phyloP scores from a whole-genome alignment of 2,888 invertebrate species.

The Trichogramma evanescens region DNA sequence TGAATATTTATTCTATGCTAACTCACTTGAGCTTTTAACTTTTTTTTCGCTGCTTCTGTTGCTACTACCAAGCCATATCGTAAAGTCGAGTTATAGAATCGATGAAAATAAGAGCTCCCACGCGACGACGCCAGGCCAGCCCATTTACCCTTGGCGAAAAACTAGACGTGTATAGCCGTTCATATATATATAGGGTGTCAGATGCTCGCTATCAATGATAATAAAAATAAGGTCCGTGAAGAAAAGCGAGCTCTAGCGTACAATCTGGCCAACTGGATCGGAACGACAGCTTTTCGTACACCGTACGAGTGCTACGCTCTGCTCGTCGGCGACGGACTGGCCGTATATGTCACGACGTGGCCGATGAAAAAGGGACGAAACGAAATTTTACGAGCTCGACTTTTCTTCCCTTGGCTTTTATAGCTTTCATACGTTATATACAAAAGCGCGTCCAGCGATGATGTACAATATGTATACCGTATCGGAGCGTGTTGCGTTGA shows the following conservation, averaged over 20 bases:
- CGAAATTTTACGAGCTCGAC: slow-evolving; percentile 11
- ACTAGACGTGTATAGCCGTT: no score
- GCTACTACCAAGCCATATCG: neutral
- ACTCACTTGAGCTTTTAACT: neutral
- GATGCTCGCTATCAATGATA: slow-evolving; percentile 18
- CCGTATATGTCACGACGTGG: no score
- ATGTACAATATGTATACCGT: no score
- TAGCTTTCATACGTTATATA: neutral
- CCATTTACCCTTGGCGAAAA: neutral
- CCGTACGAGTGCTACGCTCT: no score
- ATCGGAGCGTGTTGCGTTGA: no score
- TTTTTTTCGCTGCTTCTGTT: neutral
- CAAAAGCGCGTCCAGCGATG: neutral
- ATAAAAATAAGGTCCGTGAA: slow-evolving; percentile 27
- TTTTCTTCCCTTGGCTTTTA: slow-evolving; percentile 27
- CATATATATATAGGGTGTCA: slow-evolving; percentile 5
- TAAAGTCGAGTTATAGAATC: neutral
- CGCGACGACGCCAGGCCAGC: neutral
- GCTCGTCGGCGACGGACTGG: no score
- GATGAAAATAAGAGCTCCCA: neutral
- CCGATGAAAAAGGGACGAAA: neutral
- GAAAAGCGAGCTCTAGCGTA: slow-evolving; percentile 4
- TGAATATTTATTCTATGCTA: no score
- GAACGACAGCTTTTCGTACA: no score
- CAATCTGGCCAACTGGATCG: no score